These are phyloP conservation scores for Macrotrachela quadricornifera DNA, from an alignment of 1,140 invertebrate species.

Conservation along the genomic window DNA sequence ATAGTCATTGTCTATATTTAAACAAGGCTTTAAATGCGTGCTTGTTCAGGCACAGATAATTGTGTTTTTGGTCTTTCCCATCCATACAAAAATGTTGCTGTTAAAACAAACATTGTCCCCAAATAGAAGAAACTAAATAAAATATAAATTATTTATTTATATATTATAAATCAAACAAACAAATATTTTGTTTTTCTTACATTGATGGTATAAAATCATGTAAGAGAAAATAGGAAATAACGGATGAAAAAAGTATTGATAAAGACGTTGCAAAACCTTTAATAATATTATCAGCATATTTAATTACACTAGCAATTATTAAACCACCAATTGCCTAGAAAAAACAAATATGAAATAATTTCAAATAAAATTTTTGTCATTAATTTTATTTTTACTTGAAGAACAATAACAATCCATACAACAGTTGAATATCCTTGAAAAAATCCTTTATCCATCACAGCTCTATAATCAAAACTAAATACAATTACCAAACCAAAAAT, in stretches of 20 bases:
- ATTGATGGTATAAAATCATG: slow-evolving; percentile 7
- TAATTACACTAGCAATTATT: slow-evolving; percentile 34
- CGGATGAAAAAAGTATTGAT: slow-evolving; percentile 10
- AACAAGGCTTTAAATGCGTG: no score
- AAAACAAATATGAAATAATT: neutral
- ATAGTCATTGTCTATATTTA: no score
- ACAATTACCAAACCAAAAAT: slow-evolving; percentile 34
- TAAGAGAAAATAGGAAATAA: slow-evolving; percentile 8
- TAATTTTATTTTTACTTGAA: slow-evolving; percentile 18
- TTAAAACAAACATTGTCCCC: slow-evolving; percentile 8
- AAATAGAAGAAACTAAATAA: slow-evolving; percentile 4
- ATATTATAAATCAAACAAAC: no score
- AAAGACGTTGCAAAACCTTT: slow-evolving; percentile 13
- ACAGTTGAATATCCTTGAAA: slow-evolving; percentile 34
- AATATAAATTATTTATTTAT: no score
- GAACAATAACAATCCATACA: slow-evolving; percentile 31
- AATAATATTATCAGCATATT: slow-evolving; percentile 37
- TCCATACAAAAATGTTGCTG: slow-evolving; percentile 9
- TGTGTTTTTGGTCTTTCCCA: neutral
- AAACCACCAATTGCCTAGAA: slow-evolving; percentile 29
- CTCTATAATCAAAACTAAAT: slow-evolving; percentile 30
- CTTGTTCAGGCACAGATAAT: no score
- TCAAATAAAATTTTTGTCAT: neutral
- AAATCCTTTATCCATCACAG: slow-evolving; percentile 33
- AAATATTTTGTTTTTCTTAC: no score